These are phyloP conservation scores for Rhinatrema bivittatum DNA, from an alignment of 2,797 vertebrate species.

Conservation along the genomic window DNA sequence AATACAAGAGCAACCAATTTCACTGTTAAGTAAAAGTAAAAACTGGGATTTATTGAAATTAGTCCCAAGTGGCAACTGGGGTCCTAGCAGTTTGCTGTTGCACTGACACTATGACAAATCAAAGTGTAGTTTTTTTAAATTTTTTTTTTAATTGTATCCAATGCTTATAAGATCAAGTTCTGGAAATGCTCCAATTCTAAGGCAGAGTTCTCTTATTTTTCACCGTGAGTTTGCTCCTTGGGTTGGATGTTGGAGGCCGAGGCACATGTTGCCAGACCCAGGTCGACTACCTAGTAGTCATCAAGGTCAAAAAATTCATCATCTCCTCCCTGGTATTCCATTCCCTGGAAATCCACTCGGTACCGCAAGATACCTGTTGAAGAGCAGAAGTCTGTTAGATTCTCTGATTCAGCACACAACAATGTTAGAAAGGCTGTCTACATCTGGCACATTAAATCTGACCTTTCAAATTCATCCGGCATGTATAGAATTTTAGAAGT, in stretches of 20 bases:
- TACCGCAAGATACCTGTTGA: constrained; percentile 92
- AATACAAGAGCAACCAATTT: constrained; percentile 98
- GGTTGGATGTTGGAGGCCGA: constrained; percentile 76
- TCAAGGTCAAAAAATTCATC: constrained; percentile 99
- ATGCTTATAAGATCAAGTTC: constrained; percentile 65
- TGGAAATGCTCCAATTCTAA: constrained; percentile 75
- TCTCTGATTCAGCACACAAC: not conserved
- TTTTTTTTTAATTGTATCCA: constrained; percentile 63
- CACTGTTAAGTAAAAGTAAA: constrained; percentile 85
- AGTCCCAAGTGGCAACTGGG: constrained; percentile 68
- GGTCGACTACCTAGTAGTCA: constrained; percentile 99
- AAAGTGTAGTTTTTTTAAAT: constrained; percentile 54
- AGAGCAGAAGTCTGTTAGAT: constrained; percentile 29
- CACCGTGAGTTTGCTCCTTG: constrained; percentile 71
- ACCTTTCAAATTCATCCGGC: too few relatives aligned
- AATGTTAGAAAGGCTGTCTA: not conserved
- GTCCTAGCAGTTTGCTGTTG: constrained; percentile 77
- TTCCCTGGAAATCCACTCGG: constrained; percentile 98
- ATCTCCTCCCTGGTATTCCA: constrained; percentile 97
- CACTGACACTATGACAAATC: constrained; percentile 72
- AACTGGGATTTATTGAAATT: constrained; percentile 75
- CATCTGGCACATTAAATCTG: too few relatives aligned
- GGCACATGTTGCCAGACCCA: constrained; percentile 70
- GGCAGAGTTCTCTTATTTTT: constrained; percentile 75
- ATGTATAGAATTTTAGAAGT: too few relatives aligned